Evolutionary conservation across 2,888 invertebrate genomes (phyloP).

Genomic region (Drosophila incognita): DNA sequence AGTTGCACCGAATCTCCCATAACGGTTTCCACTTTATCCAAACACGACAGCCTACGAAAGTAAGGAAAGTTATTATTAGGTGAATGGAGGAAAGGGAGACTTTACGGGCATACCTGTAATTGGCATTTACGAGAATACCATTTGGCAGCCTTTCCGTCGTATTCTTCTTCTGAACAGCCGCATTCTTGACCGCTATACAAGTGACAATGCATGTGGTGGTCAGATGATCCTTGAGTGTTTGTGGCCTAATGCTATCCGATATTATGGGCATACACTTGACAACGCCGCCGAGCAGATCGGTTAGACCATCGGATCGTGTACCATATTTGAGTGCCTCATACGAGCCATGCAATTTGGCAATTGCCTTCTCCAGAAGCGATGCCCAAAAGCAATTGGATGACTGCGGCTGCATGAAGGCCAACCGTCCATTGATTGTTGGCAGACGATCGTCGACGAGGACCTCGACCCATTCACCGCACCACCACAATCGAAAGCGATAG

Average conservation of each 20-base stretch:
- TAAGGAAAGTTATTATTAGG: neutral
- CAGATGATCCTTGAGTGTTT: constrained; percentile 89
- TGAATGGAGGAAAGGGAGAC: neutral
- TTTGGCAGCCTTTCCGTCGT: constrained; percentile 88
- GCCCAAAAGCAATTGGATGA: constrained; percentile 95
- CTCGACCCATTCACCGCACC: constrained; percentile 97
- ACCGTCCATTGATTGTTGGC: constrained; percentile 93
- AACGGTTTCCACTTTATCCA: constrained; percentile 88
- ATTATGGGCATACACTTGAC: constrained; percentile 92
- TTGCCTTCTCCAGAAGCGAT: constrained; percentile 95
- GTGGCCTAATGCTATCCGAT: constrained; percentile 88
- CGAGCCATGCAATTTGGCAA: constrained; percentile 97
- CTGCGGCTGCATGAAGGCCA: constrained; percentile 94
- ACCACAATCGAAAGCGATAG: constrained; percentile 96
- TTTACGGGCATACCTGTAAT: constrained; percentile 87
- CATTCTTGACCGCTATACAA: constrained; percentile 86
- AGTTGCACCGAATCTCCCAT: constrained; percentile 90
- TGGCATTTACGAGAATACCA: constrained; percentile 91
- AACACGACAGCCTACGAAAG: constrained; percentile 73
- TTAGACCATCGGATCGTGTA: constrained; percentile 93
- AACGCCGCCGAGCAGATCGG: constrained; percentile 95
- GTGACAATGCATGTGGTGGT: constrained; percentile 95
- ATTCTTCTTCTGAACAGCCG: constrained; percentile 86
- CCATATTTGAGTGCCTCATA: constrained; percentile 97
- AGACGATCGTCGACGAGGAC: constrained; percentile 95